Percentiles rank a stretch among this genome's conserved stretches.
phyloP scores from a whole-genome alignment of 2,888 invertebrate genomes.

The Scaptomyza parva region DNA sequence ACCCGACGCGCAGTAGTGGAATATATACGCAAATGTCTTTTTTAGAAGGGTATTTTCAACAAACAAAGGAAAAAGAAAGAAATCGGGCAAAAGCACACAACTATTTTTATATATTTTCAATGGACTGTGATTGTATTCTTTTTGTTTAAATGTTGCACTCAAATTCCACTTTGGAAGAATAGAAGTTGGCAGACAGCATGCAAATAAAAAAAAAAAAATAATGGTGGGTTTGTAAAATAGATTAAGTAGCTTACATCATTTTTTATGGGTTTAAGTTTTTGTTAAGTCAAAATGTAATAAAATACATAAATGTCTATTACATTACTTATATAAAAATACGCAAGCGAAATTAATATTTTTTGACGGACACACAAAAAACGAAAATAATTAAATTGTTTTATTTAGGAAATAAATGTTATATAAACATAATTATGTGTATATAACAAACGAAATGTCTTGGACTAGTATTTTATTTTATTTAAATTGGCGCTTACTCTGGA shows the following conservation, averaged over 20 bases:
- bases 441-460: slow-evolving; percentile 48
- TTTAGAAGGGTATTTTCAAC: slow-evolving; percentile 41
- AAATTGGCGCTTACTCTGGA: slow-evolving; percentile 21
- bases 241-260: slow-evolving; percentile 72
- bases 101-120: slow-evolving; percentile 74
- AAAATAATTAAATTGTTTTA: slow-evolving; percentile 39
- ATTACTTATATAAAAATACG: slow-evolving; percentile 45
- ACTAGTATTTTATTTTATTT: slow-evolving; percentile 2
- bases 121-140: slow-evolving; percentile 78
- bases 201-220: slow-evolving; percentile 47
- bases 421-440: slow-evolving; percentile 59
- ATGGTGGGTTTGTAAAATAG: slow-evolving; percentile 70
- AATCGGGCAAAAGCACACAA: slow-evolving; percentile 60
- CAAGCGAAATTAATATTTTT: slow-evolving; percentile 44
- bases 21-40: slow-evolving; percentile 48
- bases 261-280: slow-evolving; percentile 76
- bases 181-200: slow-evolving; percentile 47
- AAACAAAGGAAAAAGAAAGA: neutral
- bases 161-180: slow-evolving; percentile 51
- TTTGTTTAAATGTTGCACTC: slow-evolving; percentile 62
- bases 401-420: slow-evolving; percentile 53
- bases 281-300: slow-evolving; percentile 72
- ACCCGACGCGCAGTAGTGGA: slow-evolving; percentile 20
- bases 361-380: slow-evolving; percentile 52
- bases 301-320: slow-evolving; percentile 70